Conservation (phyloP, 2,113 vertebrate species). For the Paramisgurnus dabryanus region DNA sequence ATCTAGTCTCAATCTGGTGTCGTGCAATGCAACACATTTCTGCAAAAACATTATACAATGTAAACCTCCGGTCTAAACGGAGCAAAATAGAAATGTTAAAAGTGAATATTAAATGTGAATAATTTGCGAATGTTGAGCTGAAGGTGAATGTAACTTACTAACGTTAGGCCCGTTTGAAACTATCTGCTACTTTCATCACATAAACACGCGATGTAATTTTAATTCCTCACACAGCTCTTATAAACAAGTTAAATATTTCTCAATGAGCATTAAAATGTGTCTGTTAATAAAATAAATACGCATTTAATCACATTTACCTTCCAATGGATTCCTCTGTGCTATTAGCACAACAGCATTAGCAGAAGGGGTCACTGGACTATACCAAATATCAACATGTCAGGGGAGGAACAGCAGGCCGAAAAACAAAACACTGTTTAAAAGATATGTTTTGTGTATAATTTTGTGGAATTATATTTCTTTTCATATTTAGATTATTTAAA, state of each 20-base stretch:
- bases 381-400: conserved; percentile 56
- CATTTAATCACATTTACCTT: neutral
- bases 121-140: neutral
- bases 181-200: neutral
- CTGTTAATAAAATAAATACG: neutral
- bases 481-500: too few relatives aligned
- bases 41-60: too few relatives aligned
- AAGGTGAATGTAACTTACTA: conserved; percentile 20
- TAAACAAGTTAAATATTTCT: neutral
- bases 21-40: too few relatives aligned
- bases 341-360: conserved; percentile 34
- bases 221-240: neutral
- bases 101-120: too few relatives aligned
- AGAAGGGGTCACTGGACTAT: conserved; percentile 65
- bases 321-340: neutral
- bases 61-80: too few relatives aligned
- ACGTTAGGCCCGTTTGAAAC: neutral
- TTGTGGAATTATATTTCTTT: too few relatives aligned
- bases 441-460: too few relatives aligned
- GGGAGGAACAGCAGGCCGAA: neutral
- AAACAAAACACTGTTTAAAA: too few relatives aligned
- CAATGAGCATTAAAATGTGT: neutral
- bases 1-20: too few relatives aligned
- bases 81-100: too few relatives aligned
- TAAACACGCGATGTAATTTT: neutral